A percentile compares a stretch with the other conserved stretches of the same genome.
Conservation (phyloP, 2,113 vertebrate genomes). For the Ictidomys tridecemlineatus region DNA sequence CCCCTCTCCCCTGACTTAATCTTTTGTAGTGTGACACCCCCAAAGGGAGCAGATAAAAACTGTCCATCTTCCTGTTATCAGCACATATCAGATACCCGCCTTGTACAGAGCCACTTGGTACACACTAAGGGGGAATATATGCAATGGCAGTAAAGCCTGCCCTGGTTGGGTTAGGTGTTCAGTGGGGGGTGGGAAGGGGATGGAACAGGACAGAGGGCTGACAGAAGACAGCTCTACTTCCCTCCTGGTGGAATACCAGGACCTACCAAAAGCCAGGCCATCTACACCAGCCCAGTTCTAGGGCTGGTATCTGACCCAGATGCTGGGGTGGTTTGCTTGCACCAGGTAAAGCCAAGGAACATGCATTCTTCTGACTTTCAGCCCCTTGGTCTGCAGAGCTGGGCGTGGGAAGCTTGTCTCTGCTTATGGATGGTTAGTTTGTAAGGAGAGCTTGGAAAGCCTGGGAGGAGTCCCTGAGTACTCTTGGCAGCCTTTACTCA, state of each 20-base stretch:
- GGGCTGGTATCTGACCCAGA: not conserved
- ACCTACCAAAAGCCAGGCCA: not conserved
- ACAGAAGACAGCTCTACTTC: not conserved
- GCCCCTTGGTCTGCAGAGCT: not conserved
- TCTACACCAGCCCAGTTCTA: not conserved
- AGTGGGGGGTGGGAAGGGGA: not conserved
- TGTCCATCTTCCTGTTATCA: not conserved
- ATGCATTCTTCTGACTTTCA: not conserved
- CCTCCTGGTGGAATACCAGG: not conserved
- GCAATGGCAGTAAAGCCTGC: not conserved
- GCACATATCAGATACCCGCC: not conserved
- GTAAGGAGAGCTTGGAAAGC: not conserved
- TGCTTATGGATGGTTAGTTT: not conserved
- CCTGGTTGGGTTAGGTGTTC: not conserved
- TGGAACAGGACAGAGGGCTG: not conserved
- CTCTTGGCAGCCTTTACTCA: conserved; percentile 24
- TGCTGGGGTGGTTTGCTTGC: not conserved
- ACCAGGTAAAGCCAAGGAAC: not conserved
- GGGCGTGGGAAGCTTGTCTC: not conserved
- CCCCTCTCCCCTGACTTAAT: not conserved
- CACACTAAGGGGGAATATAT: fast-evolving
- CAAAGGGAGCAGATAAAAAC: not conserved
- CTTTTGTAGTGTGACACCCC: not conserved
- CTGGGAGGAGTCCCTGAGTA: not conserved
- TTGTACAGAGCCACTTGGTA: not conserved